These are phyloP conservation scores for Macrotrachela quadricornifera DNA, from an alignment of 1,140 invertebrate species.

Conservation along the genomic window DNA sequence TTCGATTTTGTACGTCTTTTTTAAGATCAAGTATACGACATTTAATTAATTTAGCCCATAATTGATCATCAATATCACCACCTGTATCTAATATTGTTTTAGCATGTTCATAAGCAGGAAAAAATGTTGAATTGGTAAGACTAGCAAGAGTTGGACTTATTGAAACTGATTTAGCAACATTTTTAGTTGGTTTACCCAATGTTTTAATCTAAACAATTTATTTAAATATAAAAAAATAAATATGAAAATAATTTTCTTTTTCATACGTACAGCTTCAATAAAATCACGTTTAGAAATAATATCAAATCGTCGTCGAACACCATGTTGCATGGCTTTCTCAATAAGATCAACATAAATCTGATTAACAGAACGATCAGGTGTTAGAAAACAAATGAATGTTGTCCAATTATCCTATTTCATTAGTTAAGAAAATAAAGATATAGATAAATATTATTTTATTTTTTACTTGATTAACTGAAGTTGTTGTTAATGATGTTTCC, in stretches of 20 bases:
- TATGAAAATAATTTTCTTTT: background rate
- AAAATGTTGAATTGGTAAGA: background rate
- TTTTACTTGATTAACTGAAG: background rate
- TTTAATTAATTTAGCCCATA: conserved; percentile 24
- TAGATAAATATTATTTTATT: background rate
- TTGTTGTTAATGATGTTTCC: background rate
- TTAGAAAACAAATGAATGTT: background rate
- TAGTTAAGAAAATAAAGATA: background rate
- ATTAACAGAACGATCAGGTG: background rate
- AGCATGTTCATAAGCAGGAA: background rate
- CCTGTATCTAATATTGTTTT: conserved; percentile 21
- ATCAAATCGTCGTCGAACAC: conserved; percentile 1
- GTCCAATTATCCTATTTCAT: conserved; percentile 2
- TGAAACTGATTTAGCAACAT: background rate
- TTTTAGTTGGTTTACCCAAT: conserved; percentile 1
- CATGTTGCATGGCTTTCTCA: background rate
- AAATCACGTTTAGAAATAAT: conserved; percentile 6
- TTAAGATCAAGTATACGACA: conserved; percentile 22
- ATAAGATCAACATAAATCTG: conserved; percentile 5
- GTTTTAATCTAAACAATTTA: background rate
- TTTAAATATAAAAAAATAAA: background rate
- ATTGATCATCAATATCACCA: conserved; percentile 20
- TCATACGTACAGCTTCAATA: background rate
- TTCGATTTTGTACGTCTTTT: conserved; percentile 18
- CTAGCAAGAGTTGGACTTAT: background rate